Evolutionary conservation across 1,140 invertebrate species (phyloP), one percentile per base, ranked within the genome.

Genomic region (Subanguina moxae): DNA sequence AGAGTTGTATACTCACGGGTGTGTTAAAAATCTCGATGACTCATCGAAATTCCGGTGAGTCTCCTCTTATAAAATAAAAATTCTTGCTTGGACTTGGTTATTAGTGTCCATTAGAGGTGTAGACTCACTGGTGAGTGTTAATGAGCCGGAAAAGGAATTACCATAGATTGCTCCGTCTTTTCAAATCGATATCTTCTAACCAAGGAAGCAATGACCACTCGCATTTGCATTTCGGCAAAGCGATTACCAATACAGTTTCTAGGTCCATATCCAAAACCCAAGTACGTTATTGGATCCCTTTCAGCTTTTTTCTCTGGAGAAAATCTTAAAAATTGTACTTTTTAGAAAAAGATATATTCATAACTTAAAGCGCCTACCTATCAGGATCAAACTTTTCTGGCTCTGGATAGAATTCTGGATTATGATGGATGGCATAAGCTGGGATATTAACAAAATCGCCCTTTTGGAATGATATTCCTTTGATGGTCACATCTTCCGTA

Each of bases 191-290:
- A 72, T 30, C 45, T 27, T 52, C 76, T 73, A n/a, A 86, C 28
- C 0, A 85, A 57, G n/a, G 62, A 43, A 8, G 81, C 79, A 11
- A 86, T 27, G 8, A 87, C 87, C 45, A 89, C 71, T 83, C 90
- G 90, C 0, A 87, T 85, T 77, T 89, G 86, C 57, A 90, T 73
- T 3, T 88, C 64, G 0, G 88, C 89, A 64, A 90, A 88, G 38
- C 88, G 84, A 80, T 85, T 85, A 43, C 88, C 88, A 25, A 87
- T 80, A 64, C 86, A 87, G 67, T 83, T 84, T 27, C 86, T 72
- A 1, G 85, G 86, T 8, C 87, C 86, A 25, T 71, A 71, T 17
- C 86, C 87, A 73, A 87, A 87, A 1, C 86, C 83, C 1, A 86
- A 48, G 68, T 78, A 87, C 0, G 80, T 67, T 42, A 78, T 78